Evolutionary conservation across 1,140 invertebrate species (phyloP).

Genomic region (Caenorhabditis tropicalis): DNA sequence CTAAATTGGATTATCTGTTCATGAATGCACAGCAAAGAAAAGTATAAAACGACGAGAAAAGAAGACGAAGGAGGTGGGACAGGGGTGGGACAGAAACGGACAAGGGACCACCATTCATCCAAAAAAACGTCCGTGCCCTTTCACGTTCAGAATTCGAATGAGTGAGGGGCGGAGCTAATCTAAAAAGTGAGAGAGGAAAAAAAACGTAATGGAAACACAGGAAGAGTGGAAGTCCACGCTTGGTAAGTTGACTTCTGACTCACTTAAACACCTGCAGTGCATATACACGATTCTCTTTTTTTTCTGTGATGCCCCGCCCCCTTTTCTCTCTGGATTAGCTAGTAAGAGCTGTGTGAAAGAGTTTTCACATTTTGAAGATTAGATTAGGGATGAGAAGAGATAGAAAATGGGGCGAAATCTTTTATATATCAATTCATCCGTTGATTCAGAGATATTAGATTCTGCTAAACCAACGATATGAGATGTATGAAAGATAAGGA

Average conservation of each 20-base stretch:
- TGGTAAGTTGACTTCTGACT: slow-evolving; percentile 16
- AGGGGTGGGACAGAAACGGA: background rate
- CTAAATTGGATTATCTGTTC: slow-evolving; percentile 45
- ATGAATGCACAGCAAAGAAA: slow-evolving; percentile 40
- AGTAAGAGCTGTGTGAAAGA: slow-evolving; percentile 1
- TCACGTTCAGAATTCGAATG: slow-evolving; percentile 10
- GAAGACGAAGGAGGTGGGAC: slow-evolving; percentile 31
- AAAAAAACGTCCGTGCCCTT: background rate
- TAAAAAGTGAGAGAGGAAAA: background rate
- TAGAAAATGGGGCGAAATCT: slow-evolving; percentile 18
- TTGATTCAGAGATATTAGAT: background rate
- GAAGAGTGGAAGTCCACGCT: background rate
- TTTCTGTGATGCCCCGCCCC: background rate
- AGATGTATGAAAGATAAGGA: background rate
- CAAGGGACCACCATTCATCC: slow-evolving; percentile 21
- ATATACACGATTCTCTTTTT: background rate
- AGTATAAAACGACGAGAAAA: slow-evolving; percentile 16
- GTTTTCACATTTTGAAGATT: slow-evolving; percentile 7
- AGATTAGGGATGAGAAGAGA: slow-evolving; percentile 16
- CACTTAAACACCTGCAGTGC: slow-evolving; percentile 21
- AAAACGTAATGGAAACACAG: background rate
- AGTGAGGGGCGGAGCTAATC: background rate
- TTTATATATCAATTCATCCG: background rate
- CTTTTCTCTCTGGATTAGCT: background rate
- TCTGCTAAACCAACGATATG: background rate